Conservation (phyloP, 2,113 vertebrate species). For the Osmerus eperlanus region DNA sequence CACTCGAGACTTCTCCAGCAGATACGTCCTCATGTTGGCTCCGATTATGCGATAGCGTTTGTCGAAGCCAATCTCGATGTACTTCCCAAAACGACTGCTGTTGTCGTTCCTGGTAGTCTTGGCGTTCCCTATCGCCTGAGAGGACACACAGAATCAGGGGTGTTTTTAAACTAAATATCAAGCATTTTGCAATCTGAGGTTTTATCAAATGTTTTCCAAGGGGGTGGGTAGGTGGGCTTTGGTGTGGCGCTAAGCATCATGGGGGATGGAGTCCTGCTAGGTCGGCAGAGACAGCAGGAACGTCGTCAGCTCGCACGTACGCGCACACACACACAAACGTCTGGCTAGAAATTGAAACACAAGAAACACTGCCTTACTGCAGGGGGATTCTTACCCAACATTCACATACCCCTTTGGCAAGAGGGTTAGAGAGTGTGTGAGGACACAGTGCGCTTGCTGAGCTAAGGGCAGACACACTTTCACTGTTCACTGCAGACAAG, state of each 20-base stretch:
- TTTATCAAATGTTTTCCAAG: neutral
- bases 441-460: slow-evolving; percentile 32
- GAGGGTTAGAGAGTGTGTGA: slow-evolving; percentile 29
- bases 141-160: neutral
- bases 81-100: slow-evolving; percentile 98
- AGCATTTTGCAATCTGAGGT: neutral
- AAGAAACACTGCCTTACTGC: neutral
- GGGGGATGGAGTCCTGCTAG: slow-evolving; percentile 9
- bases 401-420: neutral
- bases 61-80: slow-evolving; percentile 98
- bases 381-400: slow-evolving; percentile 3
- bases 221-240: neutral
- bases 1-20: slow-evolving; percentile 95
- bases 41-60: slow-evolving; percentile 89
- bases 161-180: neutral
- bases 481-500: slow-evolving; percentile 48
- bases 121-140: slow-evolving; percentile 95
- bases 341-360: neutral
- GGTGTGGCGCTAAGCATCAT: slow-evolving; percentile 3
- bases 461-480: slow-evolving; percentile 41
- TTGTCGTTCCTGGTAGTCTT: slow-evolving; percentile 99
- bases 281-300: slow-evolving; percentile 1
- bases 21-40: slow-evolving; percentile 98
- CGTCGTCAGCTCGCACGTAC: slow-evolving; percentile 8
- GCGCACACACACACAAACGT: slow-evolving; percentile 4